A percentile compares a stretch with the other conserved stretches of the same genome.
Conservation (phyloP, 2,888 invertebrate genomes). For the Resseliella maxima region DNA sequence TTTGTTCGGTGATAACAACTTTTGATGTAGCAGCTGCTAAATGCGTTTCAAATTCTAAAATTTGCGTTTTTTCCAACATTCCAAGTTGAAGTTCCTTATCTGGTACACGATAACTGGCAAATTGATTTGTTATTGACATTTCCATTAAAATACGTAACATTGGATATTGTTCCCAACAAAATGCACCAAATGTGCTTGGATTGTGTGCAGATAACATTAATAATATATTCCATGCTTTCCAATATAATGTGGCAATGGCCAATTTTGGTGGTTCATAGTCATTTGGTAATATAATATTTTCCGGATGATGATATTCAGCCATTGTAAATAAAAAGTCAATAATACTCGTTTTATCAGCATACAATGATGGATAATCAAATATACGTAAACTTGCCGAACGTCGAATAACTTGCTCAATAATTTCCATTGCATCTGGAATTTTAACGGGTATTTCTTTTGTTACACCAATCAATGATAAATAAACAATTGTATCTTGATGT, state of each 20-base stretch:
- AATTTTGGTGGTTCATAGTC: slow-evolving; percentile 86
- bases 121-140: slow-evolving; percentile 91
- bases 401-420: slow-evolving; percentile 85
- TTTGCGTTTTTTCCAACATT: slow-evolving; percentile 79
- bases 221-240: slow-evolving; percentile 93
- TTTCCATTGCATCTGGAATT: slow-evolving; percentile 85
- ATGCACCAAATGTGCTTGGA: slow-evolving; percentile 85
- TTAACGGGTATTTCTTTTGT: slow-evolving; percentile 81
- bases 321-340: slow-evolving; percentile 91
- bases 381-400: slow-evolving; percentile 83
- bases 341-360: slow-evolving; percentile 84
- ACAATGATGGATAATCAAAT: slow-evolving; percentile 78
- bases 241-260: slow-evolving; percentile 91
- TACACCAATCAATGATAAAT: slow-evolving; percentile 83
- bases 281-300: slow-evolving; percentile 87
- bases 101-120: slow-evolving; percentile 71
- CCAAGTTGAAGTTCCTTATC: slow-evolving; percentile 77
- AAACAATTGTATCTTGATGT: slow-evolving; percentile 83
- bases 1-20: slow-evolving; percentile 89
- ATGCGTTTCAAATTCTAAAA: slow-evolving; percentile 90
- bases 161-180: slow-evolving; percentile 91
- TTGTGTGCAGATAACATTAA: slow-evolving; percentile 92
- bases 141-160: slow-evolving; percentile 92
- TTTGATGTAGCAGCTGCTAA: slow-evolving; percentile 90
- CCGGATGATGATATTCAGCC: slow-evolving; percentile 91